Conservation (phyloP, 2,113 vertebrate genomes). For the Erpornis zantholeuca region DNA sequence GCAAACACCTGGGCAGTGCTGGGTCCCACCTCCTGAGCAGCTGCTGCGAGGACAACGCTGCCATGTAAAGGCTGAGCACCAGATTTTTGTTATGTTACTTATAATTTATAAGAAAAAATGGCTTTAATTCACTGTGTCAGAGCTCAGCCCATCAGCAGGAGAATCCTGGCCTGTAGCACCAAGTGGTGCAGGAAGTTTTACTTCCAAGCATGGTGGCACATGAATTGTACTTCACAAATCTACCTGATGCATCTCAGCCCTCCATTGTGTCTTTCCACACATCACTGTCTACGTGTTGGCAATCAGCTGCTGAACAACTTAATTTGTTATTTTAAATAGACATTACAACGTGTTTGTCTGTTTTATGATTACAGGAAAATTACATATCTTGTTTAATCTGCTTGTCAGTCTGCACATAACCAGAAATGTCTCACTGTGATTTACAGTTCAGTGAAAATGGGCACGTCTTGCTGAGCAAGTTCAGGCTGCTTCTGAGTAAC, state of each 20-base stretch:
- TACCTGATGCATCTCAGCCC: not conserved
- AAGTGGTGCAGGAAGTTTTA: not conserved
- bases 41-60: not conserved
- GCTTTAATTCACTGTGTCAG: rapidly evolving
- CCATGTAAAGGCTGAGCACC: not conserved
- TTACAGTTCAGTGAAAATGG: not conserved
- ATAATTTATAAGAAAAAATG: not conserved
- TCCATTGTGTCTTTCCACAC: not conserved
- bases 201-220: not conserved
- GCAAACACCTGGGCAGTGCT: not conserved
- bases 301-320: not conserved
- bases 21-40: not conserved
- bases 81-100: not conserved
- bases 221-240: not conserved
- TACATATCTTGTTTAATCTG: not conserved
- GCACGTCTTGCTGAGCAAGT: not conserved
- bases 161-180: not conserved
- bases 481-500: not conserved
- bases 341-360: not conserved
- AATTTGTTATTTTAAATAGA: not conserved
- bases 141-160: not conserved
- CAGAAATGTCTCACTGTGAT: not conserved
- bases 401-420: not conserved
- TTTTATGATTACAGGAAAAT: not conserved
- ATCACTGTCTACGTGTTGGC: not conserved